phyloP scores from a whole-genome alignment of 2,888 invertebrate genomes.

The Tubulanus polymorphus region DNA sequence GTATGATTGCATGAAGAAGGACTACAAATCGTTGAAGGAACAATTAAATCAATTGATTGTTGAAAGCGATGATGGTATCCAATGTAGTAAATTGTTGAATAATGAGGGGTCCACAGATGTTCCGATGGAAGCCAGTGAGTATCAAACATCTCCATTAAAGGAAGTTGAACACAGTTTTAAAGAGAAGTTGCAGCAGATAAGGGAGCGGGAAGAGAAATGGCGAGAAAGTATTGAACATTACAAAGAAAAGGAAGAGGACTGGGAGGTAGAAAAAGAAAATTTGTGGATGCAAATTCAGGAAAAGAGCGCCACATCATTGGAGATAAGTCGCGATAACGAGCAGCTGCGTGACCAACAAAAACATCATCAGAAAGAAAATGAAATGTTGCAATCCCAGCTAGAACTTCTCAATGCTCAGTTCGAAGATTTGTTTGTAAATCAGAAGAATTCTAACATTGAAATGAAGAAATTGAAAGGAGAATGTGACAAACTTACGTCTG shows the following conservation, averaged over 20 bases:
- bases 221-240: not conserved
- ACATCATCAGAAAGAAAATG: not conserved
- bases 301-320: not conserved
- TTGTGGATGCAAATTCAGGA: not conserved
- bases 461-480: slow-evolving; percentile 11
- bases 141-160: not conserved
- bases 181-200: not conserved
- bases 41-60: not conserved
- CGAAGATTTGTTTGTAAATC: not conserved
- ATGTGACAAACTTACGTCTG: slow-evolving; percentile 32
- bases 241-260: not conserved
- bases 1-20: not conserved
- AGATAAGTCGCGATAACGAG: not conserved
- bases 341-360: not conserved
- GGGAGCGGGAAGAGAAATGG: not conserved
- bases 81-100: slow-evolving; percentile 4
- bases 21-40: not conserved
- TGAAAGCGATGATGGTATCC: slow-evolving; percentile 1
- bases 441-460: not conserved
- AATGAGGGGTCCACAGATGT: slow-evolving; percentile 4
- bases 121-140: not conserved
- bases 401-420: slow-evolving; percentile 1
- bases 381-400: not conserved
- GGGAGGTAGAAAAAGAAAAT: not conserved
- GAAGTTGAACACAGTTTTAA: not conserved